A percentile compares a stretch with the other conserved stretches of the same genome.
Evolutionary conservation across 2,797 vertebrate genomes (phyloP).

Genomic region (Podarcis siculus): DNA sequence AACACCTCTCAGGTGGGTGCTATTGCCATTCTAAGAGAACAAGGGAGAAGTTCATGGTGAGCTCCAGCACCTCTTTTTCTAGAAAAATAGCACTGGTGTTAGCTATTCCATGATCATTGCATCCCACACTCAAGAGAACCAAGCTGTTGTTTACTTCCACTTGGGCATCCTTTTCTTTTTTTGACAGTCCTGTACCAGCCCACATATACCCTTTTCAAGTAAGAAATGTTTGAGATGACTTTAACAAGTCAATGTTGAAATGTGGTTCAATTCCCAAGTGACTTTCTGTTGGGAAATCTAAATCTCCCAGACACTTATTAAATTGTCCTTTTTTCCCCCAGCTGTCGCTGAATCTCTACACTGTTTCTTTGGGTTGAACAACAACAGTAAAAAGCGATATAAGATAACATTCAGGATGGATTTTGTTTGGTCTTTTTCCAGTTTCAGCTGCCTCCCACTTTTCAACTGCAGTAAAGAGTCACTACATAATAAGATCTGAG

Average conservation of each 20-base stretch:
- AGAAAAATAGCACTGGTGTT: background rate
- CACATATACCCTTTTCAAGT: background rate
- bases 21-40: too few species aligned
- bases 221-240: background rate
- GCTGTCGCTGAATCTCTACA: slow-evolving; percentile 18
- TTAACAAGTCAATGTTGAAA: slow-evolving; percentile 16
- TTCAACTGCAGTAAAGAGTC: slow-evolving; percentile 16
- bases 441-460: background rate
- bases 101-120: slow-evolving; percentile 6
- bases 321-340: slow-evolving; percentile 23
- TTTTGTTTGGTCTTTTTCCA: background rate
- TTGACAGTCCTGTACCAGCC: slow-evolving; percentile 11
- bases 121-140: slow-evolving; percentile 4
- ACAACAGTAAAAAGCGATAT: background rate
- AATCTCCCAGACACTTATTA: background rate
- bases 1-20: too few species aligned
- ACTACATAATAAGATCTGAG: background rate
- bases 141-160: slow-evolving; percentile 11
- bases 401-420: background rate
- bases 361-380: background rate
- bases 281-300: slow-evolving; percentile 44
- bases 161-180: slow-evolving; percentile 19
- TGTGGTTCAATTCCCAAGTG: slow-evolving; percentile 3
- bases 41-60: too few species aligned
- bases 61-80: too few species aligned